Conservation (phyloP, 2,888 invertebrate species). For the Ichneumoninae sp. region DNA sequence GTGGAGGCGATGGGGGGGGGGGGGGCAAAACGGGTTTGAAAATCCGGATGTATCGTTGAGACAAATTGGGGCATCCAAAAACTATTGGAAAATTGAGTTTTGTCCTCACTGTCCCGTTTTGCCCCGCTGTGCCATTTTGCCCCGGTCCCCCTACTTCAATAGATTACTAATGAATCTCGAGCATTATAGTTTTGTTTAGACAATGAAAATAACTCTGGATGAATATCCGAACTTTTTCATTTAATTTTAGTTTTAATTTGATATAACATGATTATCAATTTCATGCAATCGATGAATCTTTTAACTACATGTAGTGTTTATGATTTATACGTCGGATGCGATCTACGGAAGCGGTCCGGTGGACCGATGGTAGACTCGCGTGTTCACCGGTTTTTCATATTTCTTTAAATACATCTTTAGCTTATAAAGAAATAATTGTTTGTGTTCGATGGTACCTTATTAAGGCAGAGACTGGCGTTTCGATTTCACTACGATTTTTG, state of each 20-base stretch:
- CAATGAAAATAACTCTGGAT: not conserved
- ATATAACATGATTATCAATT: not conserved
- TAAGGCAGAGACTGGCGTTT: not conserved
- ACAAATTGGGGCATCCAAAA: too few relatives aligned
- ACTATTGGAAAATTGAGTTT: too few relatives aligned
- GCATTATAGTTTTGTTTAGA: not conserved
- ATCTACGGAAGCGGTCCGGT: not conserved
- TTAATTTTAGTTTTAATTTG: not conserved
- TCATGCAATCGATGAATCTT: not conserved
- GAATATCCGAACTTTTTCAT: not conserved
- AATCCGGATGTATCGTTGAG: too few relatives aligned
- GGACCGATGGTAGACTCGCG: not conserved
- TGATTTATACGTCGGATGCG: not conserved
- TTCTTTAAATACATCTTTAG: not conserved
- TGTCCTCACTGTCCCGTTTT: too few relatives aligned
- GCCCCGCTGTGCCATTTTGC: too few relatives aligned
- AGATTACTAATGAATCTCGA: not conserved
- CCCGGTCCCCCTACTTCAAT: not conserved
- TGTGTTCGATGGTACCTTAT: not conserved
- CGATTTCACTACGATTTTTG: not conserved
- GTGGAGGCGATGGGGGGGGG: too few relatives aligned
- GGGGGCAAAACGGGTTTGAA: too few relatives aligned
- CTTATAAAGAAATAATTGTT: not conserved
- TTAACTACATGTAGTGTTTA: not conserved
- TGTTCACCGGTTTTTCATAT: not conserved